Evolutionary conservation across 2,888 invertebrate species (phyloP).

Genomic region (Pelosia muscerda): DNA sequence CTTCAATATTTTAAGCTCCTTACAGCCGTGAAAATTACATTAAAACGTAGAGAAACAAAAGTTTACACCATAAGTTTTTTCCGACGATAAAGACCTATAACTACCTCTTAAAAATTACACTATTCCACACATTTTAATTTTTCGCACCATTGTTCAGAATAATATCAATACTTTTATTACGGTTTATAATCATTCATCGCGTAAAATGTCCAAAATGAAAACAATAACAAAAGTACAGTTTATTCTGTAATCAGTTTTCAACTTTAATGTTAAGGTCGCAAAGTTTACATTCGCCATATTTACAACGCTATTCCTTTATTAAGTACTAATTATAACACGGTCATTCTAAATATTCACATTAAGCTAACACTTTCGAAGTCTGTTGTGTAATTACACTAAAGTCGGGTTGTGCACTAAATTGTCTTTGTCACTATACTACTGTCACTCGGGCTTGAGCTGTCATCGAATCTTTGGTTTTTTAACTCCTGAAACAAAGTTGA

Average conservation of each 20-base stretch:
- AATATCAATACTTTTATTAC: not conserved
- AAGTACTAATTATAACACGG: constrained; percentile 41
- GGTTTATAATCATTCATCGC: not conserved
- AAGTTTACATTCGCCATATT: constrained; percentile 33
- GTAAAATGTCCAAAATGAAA: not conserved
- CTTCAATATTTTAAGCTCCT: no score
- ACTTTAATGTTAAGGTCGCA: constrained; percentile 23
- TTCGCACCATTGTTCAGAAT: not conserved
- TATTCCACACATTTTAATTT: not conserved
- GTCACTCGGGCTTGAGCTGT: constrained; percentile 81
- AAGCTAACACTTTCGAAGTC: constrained; percentile 50
- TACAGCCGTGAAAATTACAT: not conserved
- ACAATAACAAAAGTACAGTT: not conserved
- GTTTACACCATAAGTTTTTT: not conserved
- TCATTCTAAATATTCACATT: constrained; percentile 38
- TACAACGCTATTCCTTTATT: constrained; percentile 34
- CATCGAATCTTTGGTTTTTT: constrained; percentile 74
- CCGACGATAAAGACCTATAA: not conserved
- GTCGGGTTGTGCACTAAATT: constrained; percentile 84
- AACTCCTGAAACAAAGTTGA: constrained; percentile 72
- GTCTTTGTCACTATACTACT: constrained; percentile 84
- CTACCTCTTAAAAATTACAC: not conserved
- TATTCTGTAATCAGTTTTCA: constrained; percentile 14
- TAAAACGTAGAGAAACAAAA: not conserved
- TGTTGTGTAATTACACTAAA: constrained; percentile 72